Base-by-base conservation (phyloP, 2,113 vertebrate species). In the Apteryx mantelli region DNA sequence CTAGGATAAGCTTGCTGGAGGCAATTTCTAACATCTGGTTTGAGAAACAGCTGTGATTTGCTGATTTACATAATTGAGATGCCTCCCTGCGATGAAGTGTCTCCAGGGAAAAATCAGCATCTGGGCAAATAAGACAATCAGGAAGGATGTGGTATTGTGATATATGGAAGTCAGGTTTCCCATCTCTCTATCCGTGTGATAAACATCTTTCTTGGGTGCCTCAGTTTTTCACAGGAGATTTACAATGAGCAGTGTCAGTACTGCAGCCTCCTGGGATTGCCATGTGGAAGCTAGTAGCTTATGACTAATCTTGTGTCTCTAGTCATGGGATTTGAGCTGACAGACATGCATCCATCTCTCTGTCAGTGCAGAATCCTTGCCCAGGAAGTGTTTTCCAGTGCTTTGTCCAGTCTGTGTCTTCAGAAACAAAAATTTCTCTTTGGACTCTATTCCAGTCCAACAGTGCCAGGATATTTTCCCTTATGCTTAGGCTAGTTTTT, bases 31-130 rank as follows among this genome's bases (percentile, higher is more conserved):
- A 91, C 84, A 96, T 75, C 81, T 94, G 95, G 30, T 91, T 80
- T 61, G 70, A 88, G 75, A 91, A 91, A 88, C 70, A 93, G 65
- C 78, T 88, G 85, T 79, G 85, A 95, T 89, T 93, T 93, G n/a
- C 81, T 76, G 75, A 82, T 85, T 70, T 61, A 44, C 78, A 88
- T 89, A 65, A 92, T 6, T n/a, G 44, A 93, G 86, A 91, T 77
- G 71, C 64, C 44, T 94, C 91, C 36, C 30, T 58, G 65, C 87
- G 96, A 95, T 87, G 69, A 74, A 88, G 15, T 32, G 77, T 84
- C 73, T 88, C 88, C 78, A 70, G 84, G 85, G 88, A 66, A 89
- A 91, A 85, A 48, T 69, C 81, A 16, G 46, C 81, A 89, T 84
- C 74, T 66, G 44, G 82, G 66, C 42, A 89, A 93, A 28, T 65